Evolutionary conservation across 2,888 invertebrate species (phyloP), one percentile per base, ranked within the genome.

Genomic region (Drosophila rellima): DNA sequence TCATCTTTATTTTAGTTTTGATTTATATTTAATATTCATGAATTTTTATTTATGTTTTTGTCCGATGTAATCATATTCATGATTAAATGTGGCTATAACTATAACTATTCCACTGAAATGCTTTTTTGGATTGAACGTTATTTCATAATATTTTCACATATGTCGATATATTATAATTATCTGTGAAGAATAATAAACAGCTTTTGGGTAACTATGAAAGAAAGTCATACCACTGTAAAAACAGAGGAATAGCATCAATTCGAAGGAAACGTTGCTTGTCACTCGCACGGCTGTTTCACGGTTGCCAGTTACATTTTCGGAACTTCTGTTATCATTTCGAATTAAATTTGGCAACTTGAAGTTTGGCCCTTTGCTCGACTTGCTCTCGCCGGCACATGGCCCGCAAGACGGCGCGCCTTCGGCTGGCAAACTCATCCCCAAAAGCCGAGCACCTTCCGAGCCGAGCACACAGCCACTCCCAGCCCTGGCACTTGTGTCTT

Each of bases 301-400:
- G 81, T 77, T 66, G 64, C 72, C 71, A 80, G 69, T 70, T 69
- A 70, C 76, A 67, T 72, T 83, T 83, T 68, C 61, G 59, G 68
- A 87, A 83, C 85, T 83, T 80, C 85, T 88, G 86, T 86, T 88
- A 85, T 85, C 87, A 85, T 85, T 87, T 89, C 72, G 84, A 87
- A 89, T 87, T 77, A 74, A 88, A 82, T 72, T 82, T 80, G 74
- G 62, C 77, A 67, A 61, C 60, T 60, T 10, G 57, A 31, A 51
- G 23, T 29, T 51, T 52, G 40, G 40, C 45, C 26, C 17, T 39
- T 39, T 11, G 47, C 31, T 18, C 61, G 31, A 47, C 50, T 52
- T 47, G 29, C 29, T 65, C 60, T 51, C 55, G 45, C 31, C 40
- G 48, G 45, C 63, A 61, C 60, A 67, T 64, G 67, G 66, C 63